phyloP scores from a whole-genome alignment of 2,888 invertebrate genomes.

The Flabesymbios commensalis region DNA sequence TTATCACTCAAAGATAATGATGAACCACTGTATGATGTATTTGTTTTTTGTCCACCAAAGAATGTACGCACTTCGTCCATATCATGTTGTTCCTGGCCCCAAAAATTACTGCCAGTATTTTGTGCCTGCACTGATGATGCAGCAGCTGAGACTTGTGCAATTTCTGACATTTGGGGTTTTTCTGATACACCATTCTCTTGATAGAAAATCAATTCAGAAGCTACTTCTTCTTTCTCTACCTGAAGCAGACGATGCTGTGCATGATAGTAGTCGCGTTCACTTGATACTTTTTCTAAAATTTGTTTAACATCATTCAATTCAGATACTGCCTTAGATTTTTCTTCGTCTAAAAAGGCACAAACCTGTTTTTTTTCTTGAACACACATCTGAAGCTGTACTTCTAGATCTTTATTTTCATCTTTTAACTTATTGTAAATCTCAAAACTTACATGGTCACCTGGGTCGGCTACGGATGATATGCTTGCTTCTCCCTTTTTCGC shows the following conservation, averaged over 20 bases:
- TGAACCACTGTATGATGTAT: too few species aligned
- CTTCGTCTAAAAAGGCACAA: background rate
- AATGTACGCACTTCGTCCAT: too few species aligned
- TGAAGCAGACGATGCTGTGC: background rate
- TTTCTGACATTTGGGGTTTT: too few species aligned
- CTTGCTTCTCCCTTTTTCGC: too few species aligned
- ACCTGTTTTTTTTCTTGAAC: constrained; percentile 11
- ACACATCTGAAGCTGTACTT: constrained; percentile 7
- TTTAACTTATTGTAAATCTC: background rate
- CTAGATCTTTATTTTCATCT: constrained; percentile 10
- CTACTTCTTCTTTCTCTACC: background rate
- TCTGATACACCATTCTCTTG: too few species aligned
- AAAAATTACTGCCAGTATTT: too few species aligned
- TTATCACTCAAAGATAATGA: background rate
- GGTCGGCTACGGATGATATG: too few species aligned
- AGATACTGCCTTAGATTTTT: background rate
- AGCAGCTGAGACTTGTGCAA: too few species aligned
- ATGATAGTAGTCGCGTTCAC: background rate
- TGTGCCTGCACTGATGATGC: too few species aligned
- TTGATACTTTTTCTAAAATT: background rate
- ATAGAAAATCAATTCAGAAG: background rate
- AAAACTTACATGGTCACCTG: too few species aligned
- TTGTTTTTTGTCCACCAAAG: too few species aligned
- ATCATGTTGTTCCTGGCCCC: too few species aligned
- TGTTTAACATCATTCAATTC: background rate